Percentiles rank a stretch among this genome's conserved stretches.
Conservation (phyloP, 2,797 vertebrate genomes). For the Anableps anableps region DNA sequence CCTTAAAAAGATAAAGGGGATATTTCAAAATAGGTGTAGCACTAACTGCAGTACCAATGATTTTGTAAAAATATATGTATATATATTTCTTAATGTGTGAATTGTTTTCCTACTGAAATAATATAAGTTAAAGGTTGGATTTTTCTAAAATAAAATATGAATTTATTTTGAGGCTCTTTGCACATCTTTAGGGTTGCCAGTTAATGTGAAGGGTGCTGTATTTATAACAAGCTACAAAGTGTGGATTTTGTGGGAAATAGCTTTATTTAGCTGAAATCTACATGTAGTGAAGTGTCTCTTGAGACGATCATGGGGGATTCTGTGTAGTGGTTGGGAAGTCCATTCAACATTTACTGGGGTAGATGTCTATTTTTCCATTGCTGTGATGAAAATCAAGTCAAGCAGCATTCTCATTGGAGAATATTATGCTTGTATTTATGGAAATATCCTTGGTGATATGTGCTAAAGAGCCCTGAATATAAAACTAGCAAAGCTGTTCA, state of each 20-base stretch:
- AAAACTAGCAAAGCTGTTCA: neutral
- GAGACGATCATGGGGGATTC: neutral
- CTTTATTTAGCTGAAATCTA: slow-evolving; percentile 15
- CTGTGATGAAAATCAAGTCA: neutral
- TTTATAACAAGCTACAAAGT: neutral
- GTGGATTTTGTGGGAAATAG: neutral
- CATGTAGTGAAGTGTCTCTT: slow-evolving; percentile 1
- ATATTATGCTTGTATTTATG: slow-evolving; percentile 35
- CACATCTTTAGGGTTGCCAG: neutral
- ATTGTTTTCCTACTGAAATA: neutral
- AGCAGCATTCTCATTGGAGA: slow-evolving; percentile 10
- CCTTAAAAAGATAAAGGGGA: neutral
- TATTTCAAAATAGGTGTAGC: no score
- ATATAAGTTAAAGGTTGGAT: neutral
- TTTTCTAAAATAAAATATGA: neutral
- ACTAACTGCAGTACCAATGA: no score
- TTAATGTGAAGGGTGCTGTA: neutral
- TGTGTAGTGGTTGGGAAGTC: slow-evolving; percentile 26
- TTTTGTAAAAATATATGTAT: no score
- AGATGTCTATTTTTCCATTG: neutral
- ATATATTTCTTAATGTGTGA: no score
- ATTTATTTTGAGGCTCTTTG: neutral
- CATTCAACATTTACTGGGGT: neutral
- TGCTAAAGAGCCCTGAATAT: neutral
- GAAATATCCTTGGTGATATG: slow-evolving; percentile 14